phyloP scores from a whole-genome alignment of 64 coral and sea anemone genomes.

The Montipora cactus region DNA sequence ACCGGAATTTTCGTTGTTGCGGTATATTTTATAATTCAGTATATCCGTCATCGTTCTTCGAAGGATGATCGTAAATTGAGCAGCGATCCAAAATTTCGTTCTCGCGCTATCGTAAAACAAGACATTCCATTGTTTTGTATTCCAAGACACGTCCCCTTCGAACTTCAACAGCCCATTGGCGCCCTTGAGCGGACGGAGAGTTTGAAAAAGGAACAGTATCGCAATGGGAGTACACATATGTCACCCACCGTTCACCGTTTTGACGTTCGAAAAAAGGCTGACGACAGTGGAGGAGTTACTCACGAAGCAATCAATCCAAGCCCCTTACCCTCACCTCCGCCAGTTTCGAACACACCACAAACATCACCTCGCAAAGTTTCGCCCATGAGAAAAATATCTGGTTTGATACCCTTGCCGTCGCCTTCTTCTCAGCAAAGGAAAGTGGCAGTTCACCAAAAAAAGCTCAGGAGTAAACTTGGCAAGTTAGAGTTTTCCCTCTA shows the following conservation, averaged over 20 bases:
- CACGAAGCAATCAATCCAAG: neutral
- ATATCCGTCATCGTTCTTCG: neutral
- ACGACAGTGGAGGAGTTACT: neutral
- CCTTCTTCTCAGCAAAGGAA: neutral
- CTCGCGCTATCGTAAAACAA: conserved; percentile 12
- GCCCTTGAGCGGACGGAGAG: neutral
- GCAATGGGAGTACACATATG: neutral
- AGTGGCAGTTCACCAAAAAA: neutral
- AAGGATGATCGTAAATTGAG: neutral
- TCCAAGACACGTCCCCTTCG: conserved; percentile 3
- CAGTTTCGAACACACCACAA: neutral
- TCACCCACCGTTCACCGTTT: conserved; percentile 12
- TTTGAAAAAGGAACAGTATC: conserved; percentile 3
- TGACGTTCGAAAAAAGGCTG: neutral
- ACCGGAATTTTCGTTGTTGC: neutral
- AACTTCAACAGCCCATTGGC: conserved; percentile 14
- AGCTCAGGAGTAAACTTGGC: neutral
- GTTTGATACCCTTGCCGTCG: neutral
- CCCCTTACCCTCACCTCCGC: neutral
- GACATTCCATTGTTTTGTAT: conserved; percentile 50
- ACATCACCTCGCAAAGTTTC: neutral
- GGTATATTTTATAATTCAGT: conserved; percentile 1
- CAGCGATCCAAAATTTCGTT: neutral
- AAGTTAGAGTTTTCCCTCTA: conserved; percentile 64
- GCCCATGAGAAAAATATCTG: neutral